phyloP scores from a whole-genome alignment of 2,888 invertebrate genomes.

The Drosophila pegasa region DNA sequence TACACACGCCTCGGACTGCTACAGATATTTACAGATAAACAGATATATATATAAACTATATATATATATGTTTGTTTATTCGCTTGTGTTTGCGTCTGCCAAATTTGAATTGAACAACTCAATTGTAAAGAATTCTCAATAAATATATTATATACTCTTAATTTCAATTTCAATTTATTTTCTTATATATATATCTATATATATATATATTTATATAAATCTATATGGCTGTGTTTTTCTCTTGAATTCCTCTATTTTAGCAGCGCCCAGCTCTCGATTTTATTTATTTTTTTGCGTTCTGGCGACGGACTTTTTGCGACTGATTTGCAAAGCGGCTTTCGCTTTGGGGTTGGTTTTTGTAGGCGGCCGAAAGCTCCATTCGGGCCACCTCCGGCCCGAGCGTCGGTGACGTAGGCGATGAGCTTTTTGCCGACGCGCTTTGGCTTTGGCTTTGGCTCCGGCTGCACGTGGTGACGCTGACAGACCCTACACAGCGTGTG shows the following conservation, averaged over 20 bases:
- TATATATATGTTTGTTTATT: too few relatives aligned
- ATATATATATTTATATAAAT: conserved; percentile 10
- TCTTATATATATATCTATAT: conserved; percentile 8
- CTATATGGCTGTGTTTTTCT: conserved; percentile 8
- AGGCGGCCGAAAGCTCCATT: conserved; percentile 70
- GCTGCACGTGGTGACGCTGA: conserved; percentile 53
- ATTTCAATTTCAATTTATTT: conserved; percentile 13
- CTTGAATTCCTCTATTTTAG: conserved; percentile 14
- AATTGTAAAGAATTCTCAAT: conserved; percentile 2
- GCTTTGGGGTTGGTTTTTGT: conserved; percentile 78
- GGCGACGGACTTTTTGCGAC: conserved; percentile 83
- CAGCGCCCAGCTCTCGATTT: conserved; percentile 37
- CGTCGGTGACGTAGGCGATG: conserved; percentile 47
- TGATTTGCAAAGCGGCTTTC: conserved; percentile 80
- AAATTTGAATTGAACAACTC: conserved; percentile 3
- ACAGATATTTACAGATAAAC: background rate
- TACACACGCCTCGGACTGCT: conserved; percentile 20
- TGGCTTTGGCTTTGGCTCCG: conserved; percentile 26
- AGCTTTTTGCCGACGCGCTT: conserved; percentile 42
- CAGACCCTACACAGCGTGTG: conserved; percentile 10
- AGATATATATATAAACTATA: background rate
- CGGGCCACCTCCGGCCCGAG: conserved; percentile 50
- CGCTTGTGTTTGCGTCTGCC: background rate
- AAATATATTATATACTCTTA: conserved; percentile 21
- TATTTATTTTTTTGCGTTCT: conserved; percentile 64